phyloP scores from a whole-genome alignment of 92 coral and sea anemone species.

The Nematostella vectensis region DNA sequence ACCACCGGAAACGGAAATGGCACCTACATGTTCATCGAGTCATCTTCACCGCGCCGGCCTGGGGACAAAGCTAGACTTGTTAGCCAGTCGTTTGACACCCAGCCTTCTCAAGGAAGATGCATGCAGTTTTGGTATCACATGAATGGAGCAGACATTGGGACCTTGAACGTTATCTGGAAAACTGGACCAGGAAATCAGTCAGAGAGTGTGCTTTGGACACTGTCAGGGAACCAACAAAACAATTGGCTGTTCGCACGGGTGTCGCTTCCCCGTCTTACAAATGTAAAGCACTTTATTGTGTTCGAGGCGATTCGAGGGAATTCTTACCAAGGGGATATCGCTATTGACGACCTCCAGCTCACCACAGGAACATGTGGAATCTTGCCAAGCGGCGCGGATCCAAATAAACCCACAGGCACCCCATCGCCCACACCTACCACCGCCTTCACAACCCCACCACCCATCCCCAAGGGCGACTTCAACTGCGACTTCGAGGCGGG shows the following conservation, averaged over 20 bases:
- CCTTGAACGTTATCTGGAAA: slow-evolving; percentile 64
- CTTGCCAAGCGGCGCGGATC: slow-evolving; percentile 54
- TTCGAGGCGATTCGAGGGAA: slow-evolving; percentile 89
- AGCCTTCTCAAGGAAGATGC: slow-evolving; percentile 57
- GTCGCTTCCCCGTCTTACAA: slow-evolving; percentile 33
- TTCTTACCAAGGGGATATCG: slow-evolving; percentile 76
- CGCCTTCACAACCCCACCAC: slow-evolving; percentile 55
- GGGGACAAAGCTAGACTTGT: slow-evolving; percentile 72
- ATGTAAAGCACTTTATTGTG: slow-evolving; percentile 33
- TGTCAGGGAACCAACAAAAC: slow-evolving; percentile 68
- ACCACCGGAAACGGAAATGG: slow-evolving; percentile 77
- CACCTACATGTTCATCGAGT: slow-evolving; percentile 87
- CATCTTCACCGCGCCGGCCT: slow-evolving; percentile 76
- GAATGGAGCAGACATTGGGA: slow-evolving; percentile 77
- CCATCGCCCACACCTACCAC: slow-evolving; percentile 39
- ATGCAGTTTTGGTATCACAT: slow-evolving; percentile 94
- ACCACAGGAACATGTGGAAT: slow-evolving; percentile 43
- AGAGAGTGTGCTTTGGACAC: slow-evolving; percentile 61
- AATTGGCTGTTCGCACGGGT: slow-evolving; percentile 76
- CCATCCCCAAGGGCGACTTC: slow-evolving; percentile 54
- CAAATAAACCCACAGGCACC: slow-evolving; percentile 39
- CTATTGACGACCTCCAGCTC: slow-evolving; percentile 85
- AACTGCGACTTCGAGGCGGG: slow-evolving; percentile 84
- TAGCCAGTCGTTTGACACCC: slow-evolving; percentile 52
- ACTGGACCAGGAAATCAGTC: slow-evolving; percentile 73